Base-by-base conservation (phyloP, 2,797 vertebrate species). In the Craterocephalus amniculus region DNA sequence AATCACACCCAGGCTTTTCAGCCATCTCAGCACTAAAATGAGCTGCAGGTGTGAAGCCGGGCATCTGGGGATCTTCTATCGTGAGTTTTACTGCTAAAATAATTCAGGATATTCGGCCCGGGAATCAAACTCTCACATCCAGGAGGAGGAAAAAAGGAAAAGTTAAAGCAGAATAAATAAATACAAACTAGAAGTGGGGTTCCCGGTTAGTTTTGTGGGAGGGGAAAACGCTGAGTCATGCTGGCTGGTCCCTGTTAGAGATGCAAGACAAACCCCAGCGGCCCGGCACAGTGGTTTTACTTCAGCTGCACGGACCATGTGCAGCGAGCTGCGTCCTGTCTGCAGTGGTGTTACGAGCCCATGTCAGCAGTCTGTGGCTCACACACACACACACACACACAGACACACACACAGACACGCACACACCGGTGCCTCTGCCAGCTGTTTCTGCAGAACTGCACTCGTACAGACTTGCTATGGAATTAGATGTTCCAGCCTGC, bases 231-330 rank as follows among this genome's bases (percentile, higher is more conserved):
- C 36, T 65, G 64, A 79, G 60, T 78, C 65, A 72, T 78, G 79
- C 70, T 83, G 80, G 83, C 92, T 94, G 91, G 91, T 93, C 91
- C 91, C 91, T 89, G 76, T 73, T 83, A 40, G 77, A 67, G 29
- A 68, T 70, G 70, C 57, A 70, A 81, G 69, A 69, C 26, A 77
- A 76, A 82, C 36, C 48, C 31, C 35, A 70, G 70, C 70, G 55
- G 79, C 60, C 62, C 67, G 86, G 86, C 85, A 89, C 87, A 91
- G 89, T 90, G 89, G 86, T 89, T 91, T 87, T 65, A 67, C 67
- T 70, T 73, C 2, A 67, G 61, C 58, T 63, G 64, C 74, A 70
- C 52, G 65, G 69, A 70, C 66, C 27, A 76, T 14, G 18, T 16
- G 78, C 58, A 1, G 54, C 49, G 62, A 38, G 34, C 61, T 35